Conservation (phyloP, 2,888 invertebrate genomes). For the Acronicta alni region DNA sequence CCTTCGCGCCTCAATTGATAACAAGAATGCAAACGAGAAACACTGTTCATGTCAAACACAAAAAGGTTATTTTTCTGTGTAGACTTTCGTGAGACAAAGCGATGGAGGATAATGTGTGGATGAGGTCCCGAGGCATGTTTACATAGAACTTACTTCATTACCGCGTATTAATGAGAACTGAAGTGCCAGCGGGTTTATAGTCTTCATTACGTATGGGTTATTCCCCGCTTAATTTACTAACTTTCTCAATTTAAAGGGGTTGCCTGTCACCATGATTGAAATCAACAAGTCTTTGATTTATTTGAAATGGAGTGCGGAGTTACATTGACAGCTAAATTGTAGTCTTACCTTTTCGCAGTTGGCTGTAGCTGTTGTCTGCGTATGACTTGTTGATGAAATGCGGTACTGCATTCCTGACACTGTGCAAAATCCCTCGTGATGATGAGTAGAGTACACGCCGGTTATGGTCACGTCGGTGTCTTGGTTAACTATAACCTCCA, state of each 20-base stretch:
- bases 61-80: conserved; percentile 74
- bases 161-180: conserved; percentile 81
- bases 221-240: conserved; percentile 69
- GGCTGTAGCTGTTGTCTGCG: conserved; percentile 95
- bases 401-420: conserved; percentile 96
- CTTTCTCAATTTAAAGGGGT: conserved; percentile 55
- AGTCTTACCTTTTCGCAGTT: conserved; percentile 91
- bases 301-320: conserved; percentile 3
- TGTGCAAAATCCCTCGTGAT: conserved; percentile 95
- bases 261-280: conserved; percentile 18
- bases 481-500: conserved; percentile 95
- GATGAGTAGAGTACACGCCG: conserved; percentile 95
- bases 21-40: conserved; percentile 54
- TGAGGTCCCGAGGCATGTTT: conserved; percentile 82
- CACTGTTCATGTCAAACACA: conserved; percentile 58
- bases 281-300: conserved; percentile 36
- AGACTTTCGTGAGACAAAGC: conserved; percentile 62
- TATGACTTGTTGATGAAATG: conserved; percentile 95
- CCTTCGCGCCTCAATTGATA: conserved; percentile 70
- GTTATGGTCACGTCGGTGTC: conserved; percentile 96
- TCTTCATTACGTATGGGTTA: conserved; percentile 71
- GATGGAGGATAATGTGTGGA: conserved; percentile 78
- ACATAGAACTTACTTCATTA: conserved; percentile 87
- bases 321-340: conserved; percentile 14
- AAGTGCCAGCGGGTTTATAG: conserved; percentile 71